Evolutionary conservation across 1,140 invertebrate genomes (phyloP).

Genomic region (Panonychus citri): DNA sequence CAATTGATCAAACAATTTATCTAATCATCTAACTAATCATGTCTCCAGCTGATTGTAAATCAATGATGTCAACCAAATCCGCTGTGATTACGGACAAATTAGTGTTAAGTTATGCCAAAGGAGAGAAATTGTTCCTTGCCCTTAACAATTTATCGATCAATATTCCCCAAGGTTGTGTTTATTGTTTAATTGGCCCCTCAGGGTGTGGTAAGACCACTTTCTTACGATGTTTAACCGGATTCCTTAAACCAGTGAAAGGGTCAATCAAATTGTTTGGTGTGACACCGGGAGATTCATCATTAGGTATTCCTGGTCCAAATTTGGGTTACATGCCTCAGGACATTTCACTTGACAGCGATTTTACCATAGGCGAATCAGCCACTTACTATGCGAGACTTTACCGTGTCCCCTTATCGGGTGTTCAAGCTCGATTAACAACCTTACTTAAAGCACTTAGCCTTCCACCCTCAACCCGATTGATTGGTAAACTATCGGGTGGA

Average conservation of each 20-base stretch:
- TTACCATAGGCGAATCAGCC: constrained; percentile 79
- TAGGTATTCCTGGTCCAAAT: constrained; percentile 10
- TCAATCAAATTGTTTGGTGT: not conserved
- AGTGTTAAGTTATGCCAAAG: not conserved
- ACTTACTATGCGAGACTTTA: constrained; percentile 86
- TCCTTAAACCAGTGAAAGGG: not conserved
- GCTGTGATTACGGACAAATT: not conserved
- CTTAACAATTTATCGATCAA: not conserved
- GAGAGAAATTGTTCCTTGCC: not conserved
- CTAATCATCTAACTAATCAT: no score
- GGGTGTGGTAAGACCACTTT: constrained; percentile 17
- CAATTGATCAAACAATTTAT: no score
- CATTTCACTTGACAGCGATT: constrained; percentile 74
- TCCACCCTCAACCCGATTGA: constrained; percentile 30
- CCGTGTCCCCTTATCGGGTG: constrained; percentile 36
- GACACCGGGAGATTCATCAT: not conserved
- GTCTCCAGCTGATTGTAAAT: no score
- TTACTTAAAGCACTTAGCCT: constrained; percentile 66
- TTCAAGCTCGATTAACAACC: constrained; percentile 46
- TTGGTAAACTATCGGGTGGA: constrained; percentile 42
- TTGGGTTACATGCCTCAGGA: constrained; percentile 24
- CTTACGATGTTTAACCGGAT: constrained; percentile 7
- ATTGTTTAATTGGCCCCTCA: constrained; percentile 13
- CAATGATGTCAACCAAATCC: not conserved
- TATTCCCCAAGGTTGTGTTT: not conserved